A percentile compares a stretch with the other conserved stretches of the same genome.
phyloP scores from a whole-genome alignment of 2,888 invertebrate genomes.

The Cantharis lateralis region DNA sequence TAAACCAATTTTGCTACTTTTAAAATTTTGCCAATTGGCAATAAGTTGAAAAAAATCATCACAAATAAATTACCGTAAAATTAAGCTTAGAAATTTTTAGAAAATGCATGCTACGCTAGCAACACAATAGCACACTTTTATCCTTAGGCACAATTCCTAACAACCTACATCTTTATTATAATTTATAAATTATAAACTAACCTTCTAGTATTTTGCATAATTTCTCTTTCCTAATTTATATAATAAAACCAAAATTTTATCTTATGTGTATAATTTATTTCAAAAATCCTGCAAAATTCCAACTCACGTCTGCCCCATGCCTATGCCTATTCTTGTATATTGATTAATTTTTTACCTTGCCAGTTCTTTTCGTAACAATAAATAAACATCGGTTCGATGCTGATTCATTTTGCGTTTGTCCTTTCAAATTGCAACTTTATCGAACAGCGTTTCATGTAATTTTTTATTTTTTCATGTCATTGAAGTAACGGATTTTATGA shows the following conservation, averaged over 20 bases:
- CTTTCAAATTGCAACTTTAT: neutral
- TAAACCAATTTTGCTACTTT: neutral
- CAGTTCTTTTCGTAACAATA: neutral
- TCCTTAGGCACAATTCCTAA: neutral
- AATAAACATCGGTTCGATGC: neutral
- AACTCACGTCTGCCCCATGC: neutral
- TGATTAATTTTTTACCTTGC: neutral
- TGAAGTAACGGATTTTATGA: slow-evolving; percentile 1
- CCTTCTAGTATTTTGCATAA: neutral
- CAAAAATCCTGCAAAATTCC: neutral
- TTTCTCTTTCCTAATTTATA: neutral
- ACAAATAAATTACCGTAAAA: neutral
- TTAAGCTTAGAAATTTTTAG: neutral
- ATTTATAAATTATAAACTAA: neutral
- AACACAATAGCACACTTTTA: slow-evolving; percentile 1
- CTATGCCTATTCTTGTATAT: neutral
- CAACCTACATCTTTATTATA: slow-evolving; percentile 3
- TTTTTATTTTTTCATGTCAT: neutral
- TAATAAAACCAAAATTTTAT: neutral
- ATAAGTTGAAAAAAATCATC: neutral
- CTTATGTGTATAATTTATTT: neutral
- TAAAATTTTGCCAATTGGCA: neutral
- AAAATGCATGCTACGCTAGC: neutral
- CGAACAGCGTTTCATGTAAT: neutral
- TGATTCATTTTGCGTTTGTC: neutral